Evolutionary conservation across 1,140 invertebrate species (phyloP), one percentile per base, ranked within the genome.

Genomic region (Tribolium madens): DNA sequence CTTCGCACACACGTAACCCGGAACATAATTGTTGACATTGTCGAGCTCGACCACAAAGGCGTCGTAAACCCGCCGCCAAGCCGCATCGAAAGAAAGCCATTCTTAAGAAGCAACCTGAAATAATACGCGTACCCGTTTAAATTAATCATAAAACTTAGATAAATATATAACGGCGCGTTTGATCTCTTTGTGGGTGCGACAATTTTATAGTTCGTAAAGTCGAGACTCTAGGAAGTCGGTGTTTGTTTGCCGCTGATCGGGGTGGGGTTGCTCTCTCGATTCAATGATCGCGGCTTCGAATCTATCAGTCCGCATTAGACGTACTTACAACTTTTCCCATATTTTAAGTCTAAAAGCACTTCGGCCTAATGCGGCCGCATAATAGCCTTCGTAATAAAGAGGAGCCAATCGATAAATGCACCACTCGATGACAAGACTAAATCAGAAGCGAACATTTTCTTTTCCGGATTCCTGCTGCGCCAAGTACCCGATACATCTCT

Each of bases 261-360:
- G 76, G 14, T 68, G 71, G 72, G 76, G 73, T 72, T 18, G 53
- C 52, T 76, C 50, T 77, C 76, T 72, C 77, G 78, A 83, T 83
- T 83, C 82, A 83, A 83, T 83, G 80, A 81, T 81, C 80, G 75
- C 78, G 78, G 80, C 78, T 83, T 77, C 64, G 71, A 83, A 83
- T 83, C 82, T 83, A 83, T 83, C 80, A 82, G 78, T 74, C 73
- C 72, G 82, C 79, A 82, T 83, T 83, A 83, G 46, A 81, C 71
- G 79, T 81, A 81, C 81, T 83, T 83, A 83, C 77, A 83, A 83
- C 76, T 83, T 83, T 82, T 83, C 80, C 74, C 81, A 83, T 82
- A 83, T 81, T 83, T 83, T 83, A 83, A 82, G 81, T 68, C 73
- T 76, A 71, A 78, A 76, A 79, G 81, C 78, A 79, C 79, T 82